A percentile compares a stretch with the other conserved stretches of the same genome.
phyloP scores from a whole-genome alignment of 2,888 invertebrate species.

The Hypomecis atomaria region DNA sequence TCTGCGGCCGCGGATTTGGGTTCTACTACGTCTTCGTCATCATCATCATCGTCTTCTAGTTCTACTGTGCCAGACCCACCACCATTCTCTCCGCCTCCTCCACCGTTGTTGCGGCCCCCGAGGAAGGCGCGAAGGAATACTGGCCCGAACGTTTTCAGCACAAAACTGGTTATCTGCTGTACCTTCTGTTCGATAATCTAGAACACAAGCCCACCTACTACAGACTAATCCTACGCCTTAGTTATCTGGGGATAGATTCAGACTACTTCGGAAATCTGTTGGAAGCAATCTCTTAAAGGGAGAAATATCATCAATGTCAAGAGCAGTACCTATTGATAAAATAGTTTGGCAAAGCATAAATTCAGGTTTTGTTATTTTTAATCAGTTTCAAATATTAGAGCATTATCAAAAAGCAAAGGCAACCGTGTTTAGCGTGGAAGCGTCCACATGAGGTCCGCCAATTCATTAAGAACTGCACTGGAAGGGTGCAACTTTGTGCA shows the following conservation, averaged over 20 bases:
- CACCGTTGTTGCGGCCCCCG: constrained; percentile 71
- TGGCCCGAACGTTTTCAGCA: constrained; percentile 91
- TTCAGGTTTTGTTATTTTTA: no score
- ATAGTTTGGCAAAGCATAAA: no score
- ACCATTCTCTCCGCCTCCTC: constrained; percentile 64
- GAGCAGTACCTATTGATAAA: no score
- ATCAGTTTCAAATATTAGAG: no score
- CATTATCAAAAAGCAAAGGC: no score
- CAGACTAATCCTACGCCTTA: constrained; percentile 26
- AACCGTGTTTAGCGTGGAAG: constrained; percentile 10
- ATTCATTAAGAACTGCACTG: neutral
- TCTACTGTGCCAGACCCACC: constrained; percentile 73
- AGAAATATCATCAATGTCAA: neutral
- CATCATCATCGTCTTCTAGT: constrained; percentile 83
- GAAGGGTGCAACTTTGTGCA: neutral
- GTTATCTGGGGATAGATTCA: neutral
- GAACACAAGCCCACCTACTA: constrained; percentile 75
- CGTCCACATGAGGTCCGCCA: neutral
- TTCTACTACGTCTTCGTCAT: constrained; percentile 85
- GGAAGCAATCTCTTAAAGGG: neutral
- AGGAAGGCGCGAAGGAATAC: constrained; percentile 87
- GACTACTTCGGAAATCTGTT: neutral
- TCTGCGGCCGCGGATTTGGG: constrained; percentile 44
- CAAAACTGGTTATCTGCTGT: constrained; percentile 88
- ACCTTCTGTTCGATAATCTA: constrained; percentile 91